Conservation (phyloP, 2,888 invertebrate genomes). For the Noctua comes region DNA sequence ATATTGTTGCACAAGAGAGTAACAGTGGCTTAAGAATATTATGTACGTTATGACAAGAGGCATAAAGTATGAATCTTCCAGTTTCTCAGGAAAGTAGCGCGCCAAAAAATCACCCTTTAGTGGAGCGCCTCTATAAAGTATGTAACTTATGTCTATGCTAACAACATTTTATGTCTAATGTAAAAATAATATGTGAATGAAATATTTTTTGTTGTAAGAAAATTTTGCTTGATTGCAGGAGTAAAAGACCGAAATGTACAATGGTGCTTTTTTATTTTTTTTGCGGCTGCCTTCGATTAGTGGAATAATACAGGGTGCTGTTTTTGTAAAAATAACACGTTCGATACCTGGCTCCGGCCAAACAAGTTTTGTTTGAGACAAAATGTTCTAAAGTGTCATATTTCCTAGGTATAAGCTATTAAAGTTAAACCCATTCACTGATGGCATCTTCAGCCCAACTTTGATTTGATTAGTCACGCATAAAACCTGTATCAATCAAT, state of each 20-base stretch:
- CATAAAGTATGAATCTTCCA: background rate
- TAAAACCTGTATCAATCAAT: too few relatives aligned
- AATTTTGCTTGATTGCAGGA: constrained; percentile 8
- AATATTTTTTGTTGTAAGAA: constrained; percentile 9
- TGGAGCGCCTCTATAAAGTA: background rate
- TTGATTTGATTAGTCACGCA: too few relatives aligned
- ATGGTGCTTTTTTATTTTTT: background rate
- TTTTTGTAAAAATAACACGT: background rate
- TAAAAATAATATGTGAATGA: constrained; percentile 8
- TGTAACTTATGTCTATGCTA: background rate
- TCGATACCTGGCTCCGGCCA: background rate
- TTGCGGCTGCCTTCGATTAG: background rate
- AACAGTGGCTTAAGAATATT: background rate
- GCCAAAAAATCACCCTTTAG: background rate
- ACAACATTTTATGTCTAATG: background rate
- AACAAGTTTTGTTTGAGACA: too few relatives aligned
- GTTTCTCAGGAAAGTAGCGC: background rate
- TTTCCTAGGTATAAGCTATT: too few relatives aligned
- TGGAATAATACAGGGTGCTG: background rate
- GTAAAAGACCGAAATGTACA: background rate
- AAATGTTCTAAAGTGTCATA: too few relatives aligned
- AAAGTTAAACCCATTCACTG: too few relatives aligned
- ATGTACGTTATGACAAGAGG: background rate
- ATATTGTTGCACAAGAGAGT: background rate
- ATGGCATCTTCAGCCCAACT: too few relatives aligned